Evolutionary conservation across 2,888 invertebrate genomes (phyloP).

Genomic region (Xestoiulus laeticollis): DNA sequence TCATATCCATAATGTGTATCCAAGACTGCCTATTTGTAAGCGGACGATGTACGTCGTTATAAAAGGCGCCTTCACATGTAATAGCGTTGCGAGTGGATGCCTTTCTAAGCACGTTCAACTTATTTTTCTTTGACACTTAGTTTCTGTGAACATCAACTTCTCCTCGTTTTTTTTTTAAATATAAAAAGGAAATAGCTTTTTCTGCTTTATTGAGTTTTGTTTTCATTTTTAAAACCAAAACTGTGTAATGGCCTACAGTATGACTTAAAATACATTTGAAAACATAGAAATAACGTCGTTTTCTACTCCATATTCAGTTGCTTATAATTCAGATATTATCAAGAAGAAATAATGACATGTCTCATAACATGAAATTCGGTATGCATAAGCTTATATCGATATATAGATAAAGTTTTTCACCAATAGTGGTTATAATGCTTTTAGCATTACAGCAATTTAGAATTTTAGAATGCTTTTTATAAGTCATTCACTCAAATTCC

Average conservation of each 20-base stretch:
- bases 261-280: neutral
- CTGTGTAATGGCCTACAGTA: neutral
- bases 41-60: neutral
- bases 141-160: slow-evolving; percentile 39
- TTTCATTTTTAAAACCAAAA: slow-evolving; percentile 35
- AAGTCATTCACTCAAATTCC: too few relatives aligned
- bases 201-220: slow-evolving; percentile 39
- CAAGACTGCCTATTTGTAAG: neutral
- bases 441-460: too few relatives aligned
- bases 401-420: too few relatives aligned
- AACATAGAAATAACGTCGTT: neutral
- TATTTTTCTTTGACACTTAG: slow-evolving; percentile 38
- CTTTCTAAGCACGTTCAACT: neutral
- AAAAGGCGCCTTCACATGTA: neutral
- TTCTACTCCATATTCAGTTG: neutral
- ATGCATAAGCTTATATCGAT: too few relatives aligned
- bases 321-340: too few relatives aligned
- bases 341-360: too few relatives aligned
- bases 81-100: neutral
- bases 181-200: slow-evolving; percentile 37
- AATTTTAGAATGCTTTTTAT: too few relatives aligned
- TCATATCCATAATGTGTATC: neutral
- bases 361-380: too few relatives aligned
- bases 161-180: slow-evolving; percentile 38
- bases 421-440: too few relatives aligned